A percentile compares a stretch with the other conserved stretches of the same genome.
These are phyloP conservation scores for Sorex araneus DNA, from an alignment of 2,113 vertebrate species.

Conservation along the genomic window DNA sequence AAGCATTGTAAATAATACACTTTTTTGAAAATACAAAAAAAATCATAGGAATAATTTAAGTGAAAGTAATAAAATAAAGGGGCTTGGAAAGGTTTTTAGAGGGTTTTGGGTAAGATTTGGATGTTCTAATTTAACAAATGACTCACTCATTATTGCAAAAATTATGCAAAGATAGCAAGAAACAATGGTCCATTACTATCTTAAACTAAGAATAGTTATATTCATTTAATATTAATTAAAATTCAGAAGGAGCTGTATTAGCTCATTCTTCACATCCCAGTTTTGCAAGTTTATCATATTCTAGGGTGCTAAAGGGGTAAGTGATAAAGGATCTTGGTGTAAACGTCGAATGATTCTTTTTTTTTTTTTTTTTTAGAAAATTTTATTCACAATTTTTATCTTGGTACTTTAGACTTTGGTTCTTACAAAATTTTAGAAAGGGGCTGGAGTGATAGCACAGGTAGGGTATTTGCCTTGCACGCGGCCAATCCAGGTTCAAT, in stretches of 20 bases:
- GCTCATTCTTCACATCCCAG: neutral
- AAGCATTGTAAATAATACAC: neutral
- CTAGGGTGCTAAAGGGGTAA: too few relatives aligned
- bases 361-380: too few relatives aligned
- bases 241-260: accelerated
- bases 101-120: neutral
- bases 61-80: neutral
- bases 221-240: neutral
- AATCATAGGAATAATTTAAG: neutral
- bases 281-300: neutral
- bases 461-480: too few relatives aligned
- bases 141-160: neutral
- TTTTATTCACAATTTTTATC: too few relatives aligned
- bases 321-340: too few relatives aligned
- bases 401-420: too few relatives aligned
- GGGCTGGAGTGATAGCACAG: too few relatives aligned
- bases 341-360: too few relatives aligned
- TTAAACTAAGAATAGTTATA: neutral
- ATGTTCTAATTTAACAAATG: neutral
- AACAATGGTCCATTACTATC: neutral
- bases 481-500: too few relatives aligned
- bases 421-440: too few relatives aligned
- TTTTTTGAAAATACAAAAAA: neutral
- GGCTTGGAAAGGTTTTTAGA: neutral
- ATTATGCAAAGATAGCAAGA: neutral